Conservation (phyloP, 92 coral and sea anemone genomes). For the Heteractis magnifica region DNA sequence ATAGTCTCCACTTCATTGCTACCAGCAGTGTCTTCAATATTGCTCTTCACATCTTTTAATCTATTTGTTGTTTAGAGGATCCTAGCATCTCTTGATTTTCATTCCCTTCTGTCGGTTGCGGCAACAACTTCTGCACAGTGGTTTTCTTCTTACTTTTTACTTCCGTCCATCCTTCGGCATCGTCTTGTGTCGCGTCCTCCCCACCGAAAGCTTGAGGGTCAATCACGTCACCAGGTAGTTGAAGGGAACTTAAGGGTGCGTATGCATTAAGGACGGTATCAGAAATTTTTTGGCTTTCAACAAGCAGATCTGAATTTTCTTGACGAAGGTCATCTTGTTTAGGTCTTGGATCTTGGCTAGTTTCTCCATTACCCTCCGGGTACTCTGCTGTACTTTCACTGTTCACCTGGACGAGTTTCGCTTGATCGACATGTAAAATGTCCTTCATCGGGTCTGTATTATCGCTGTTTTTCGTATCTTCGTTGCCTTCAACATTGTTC, state of each 20-base stretch:
- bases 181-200: not conserved
- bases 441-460: not conserved
- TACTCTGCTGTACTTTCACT: not conserved
- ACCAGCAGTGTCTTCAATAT: not conserved
- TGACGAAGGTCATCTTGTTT: not conserved
- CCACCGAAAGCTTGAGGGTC: not conserved
- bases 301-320: not conserved
- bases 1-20: slow-evolving; percentile 3
- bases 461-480: not conserved
- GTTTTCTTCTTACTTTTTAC: not conserved
- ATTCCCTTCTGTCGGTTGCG: not conserved
- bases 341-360: not conserved
- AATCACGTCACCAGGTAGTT: not conserved
- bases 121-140: not conserved
- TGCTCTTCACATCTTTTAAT: not conserved
- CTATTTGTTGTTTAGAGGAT: not conserved
- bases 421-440: too few species aligned
- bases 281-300: not conserved
- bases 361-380: too few species aligned
- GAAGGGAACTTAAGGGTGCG: not conserved
- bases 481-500: not conserved
- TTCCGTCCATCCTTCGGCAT: not conserved
- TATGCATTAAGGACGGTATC: not conserved
- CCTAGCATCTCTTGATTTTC: not conserved
- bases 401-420: not conserved